Conservation (phyloP, 2,888 invertebrate species). For the Uropetala carovei region DNA sequence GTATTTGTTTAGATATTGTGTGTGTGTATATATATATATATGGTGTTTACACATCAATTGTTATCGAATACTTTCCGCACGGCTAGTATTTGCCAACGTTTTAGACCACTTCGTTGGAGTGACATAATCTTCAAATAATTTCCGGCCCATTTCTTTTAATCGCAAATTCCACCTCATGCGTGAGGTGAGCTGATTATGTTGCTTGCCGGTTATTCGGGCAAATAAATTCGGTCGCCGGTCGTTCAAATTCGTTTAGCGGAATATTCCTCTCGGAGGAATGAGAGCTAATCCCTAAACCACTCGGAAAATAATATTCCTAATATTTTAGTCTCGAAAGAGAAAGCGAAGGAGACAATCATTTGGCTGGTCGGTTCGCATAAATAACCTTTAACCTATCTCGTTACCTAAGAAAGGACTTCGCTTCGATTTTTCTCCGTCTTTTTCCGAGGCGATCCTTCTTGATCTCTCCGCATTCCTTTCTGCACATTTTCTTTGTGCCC, state of each 20-base stretch:
- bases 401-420: slow-evolving; percentile 19
- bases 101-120: neutral
- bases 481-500: neutral
- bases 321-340: neutral
- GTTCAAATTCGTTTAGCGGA: neutral
- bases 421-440: neutral
- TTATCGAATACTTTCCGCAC: neutral
- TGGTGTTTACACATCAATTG: neutral
- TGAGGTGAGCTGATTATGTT: slow-evolving; percentile 45
- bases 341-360: neutral
- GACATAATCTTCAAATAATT: neutral
- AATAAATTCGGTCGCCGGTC: slow-evolving; percentile 32
- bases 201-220: neutral
- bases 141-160: slow-evolving; percentile 37
- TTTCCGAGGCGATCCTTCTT: neutral
- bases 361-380: neutral
- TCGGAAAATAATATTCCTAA: neutral
- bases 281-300: neutral
- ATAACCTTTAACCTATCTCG: slow-evolving; percentile 18
- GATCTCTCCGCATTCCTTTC: neutral
- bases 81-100: neutral
- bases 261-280: neutral
- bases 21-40: too few relatives aligned
- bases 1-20: too few relatives aligned
- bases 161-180: slow-evolving; percentile 46